A percentile compares a stretch with the other conserved stretches of the same genome.
phyloP scores from a whole-genome alignment of 1,140 invertebrate species.

The Conus ventricosus region DNA sequence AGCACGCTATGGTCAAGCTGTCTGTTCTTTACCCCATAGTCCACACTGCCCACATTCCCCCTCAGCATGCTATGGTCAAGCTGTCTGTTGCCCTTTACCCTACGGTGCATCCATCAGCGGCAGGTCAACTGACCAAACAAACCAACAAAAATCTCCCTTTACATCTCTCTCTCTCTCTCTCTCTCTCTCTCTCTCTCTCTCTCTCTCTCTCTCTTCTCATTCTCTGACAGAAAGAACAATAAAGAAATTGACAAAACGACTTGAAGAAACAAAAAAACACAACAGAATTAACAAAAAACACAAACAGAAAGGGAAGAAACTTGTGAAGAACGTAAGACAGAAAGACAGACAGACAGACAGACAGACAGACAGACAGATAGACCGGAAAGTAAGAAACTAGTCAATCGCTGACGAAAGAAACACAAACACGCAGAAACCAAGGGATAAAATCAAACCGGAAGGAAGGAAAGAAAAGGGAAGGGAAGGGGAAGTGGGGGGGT shows the following conservation, averaged over 20 bases:
- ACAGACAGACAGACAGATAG: slow-evolving; percentile 2
- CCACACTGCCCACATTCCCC: too few relatives aligned
- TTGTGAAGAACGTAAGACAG: neutral
- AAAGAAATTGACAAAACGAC: neutral
- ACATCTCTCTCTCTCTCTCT: too few relatives aligned
- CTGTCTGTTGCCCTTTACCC: too few relatives aligned
- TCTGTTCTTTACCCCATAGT: too few relatives aligned
- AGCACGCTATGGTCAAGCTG: too few relatives aligned
- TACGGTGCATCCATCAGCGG: too few relatives aligned
- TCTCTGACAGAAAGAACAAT: too few relatives aligned
- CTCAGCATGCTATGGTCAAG: too few relatives aligned
- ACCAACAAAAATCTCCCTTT: too few relatives aligned
- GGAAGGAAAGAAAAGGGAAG: neutral
- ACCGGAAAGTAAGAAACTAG: neutral
- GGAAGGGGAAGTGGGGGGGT: neutral
- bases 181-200: too few relatives aligned
- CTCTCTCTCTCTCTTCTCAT: too few relatives aligned
- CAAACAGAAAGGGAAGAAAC: neutral
- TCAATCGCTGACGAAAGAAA: neutral
- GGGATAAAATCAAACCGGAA: neutral
- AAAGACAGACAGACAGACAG: neutral
- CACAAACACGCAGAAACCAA: neutral
- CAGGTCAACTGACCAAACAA: too few relatives aligned
- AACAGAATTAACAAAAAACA: neutral
- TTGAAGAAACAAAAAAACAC: neutral